Evolutionary conservation across 2,113 vertebrate species (phyloP), one percentile per base, ranked within the genome.

Genomic region (Amia ocellicauda): DNA sequence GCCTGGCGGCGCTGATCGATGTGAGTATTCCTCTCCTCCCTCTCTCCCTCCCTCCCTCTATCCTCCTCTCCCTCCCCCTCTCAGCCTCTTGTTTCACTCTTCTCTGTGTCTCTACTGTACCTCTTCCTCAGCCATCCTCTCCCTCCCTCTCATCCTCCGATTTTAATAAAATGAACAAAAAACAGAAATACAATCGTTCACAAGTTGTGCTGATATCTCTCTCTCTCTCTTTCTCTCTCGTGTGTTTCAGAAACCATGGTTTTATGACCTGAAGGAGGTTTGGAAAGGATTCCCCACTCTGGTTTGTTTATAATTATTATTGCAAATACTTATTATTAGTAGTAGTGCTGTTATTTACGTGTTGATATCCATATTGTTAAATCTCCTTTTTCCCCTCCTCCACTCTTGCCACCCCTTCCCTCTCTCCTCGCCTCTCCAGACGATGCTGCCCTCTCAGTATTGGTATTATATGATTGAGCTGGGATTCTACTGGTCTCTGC

Each of bases 401-500:
- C 13, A 13, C 19, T 49, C 16, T 60, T n/a, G n/a, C n/a, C 47
- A 5, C 16, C 20, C 13, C 53, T 36, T 45, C 16, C 19, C 13
- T 51, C 17, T 49, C 10, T 29, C 51, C 23, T 31, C n/a, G 66
- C 11, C 70, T n/a, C 49, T n/a, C 50, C 70, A 88, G 86, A 85
- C 78, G 19, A 63, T 88, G 27, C 66, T 97, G 62, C 90, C 93
- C 3, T 98, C 95, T 62, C 95, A 98, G 86, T 98, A 97, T 54
- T 98, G 95, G 95, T 98, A 98, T 85, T 98, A 98, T 83, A 94
- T 93, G 83, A 91, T 95, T 0, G 94, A 96, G 51, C 88, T 98
- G 63, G 94, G 93, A 16, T 97, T 98, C 84, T 98, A 98, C 76
- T 78, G 83, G 80, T 93, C 95, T 3, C 85, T 98, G 60, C 91